A percentile compares a stretch with the other conserved stretches of the same genome.
Conservation (phyloP, 1,140 invertebrate genomes). For the Holotrichia oblita region DNA sequence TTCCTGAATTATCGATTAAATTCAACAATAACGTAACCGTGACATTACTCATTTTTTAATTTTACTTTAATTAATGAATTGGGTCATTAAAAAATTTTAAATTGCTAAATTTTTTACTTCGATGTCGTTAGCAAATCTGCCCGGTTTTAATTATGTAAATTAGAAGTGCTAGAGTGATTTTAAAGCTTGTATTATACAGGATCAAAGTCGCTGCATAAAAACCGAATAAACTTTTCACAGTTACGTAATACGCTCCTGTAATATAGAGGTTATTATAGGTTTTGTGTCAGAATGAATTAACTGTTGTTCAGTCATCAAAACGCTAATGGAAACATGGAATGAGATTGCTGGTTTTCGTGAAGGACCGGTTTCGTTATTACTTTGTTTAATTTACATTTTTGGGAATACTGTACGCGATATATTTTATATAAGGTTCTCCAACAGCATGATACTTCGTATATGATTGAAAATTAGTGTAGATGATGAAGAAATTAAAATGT, state of each 20-base stretch:
- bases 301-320: neutral
- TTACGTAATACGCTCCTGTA: neutral
- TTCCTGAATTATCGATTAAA: too few species aligned
- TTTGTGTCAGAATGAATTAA: slow-evolving; percentile 1
- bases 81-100: too few species aligned
- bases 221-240: neutral
- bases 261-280: neutral
- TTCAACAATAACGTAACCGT: too few species aligned
- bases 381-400: too few species aligned
- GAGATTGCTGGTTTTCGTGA: neutral
- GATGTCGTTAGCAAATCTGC: neutral
- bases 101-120: neutral
- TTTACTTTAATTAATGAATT: too few species aligned
- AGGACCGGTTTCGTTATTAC: neutral
- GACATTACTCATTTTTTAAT: too few species aligned
- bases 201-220: neutral
- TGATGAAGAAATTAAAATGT: too few species aligned
- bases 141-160: slow-evolving; percentile 4
- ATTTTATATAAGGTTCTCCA: too few species aligned
- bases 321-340: neutral
- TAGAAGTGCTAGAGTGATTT: neutral
- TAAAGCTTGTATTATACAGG: neutral
- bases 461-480: too few species aligned
- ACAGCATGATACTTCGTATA: too few species aligned
- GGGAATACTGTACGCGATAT: too few species aligned